Evolutionary conservation across 2,888 invertebrate genomes (phyloP), one percentile per base, ranked within the genome.

Genomic region (Drosophila macrospina): DNA sequence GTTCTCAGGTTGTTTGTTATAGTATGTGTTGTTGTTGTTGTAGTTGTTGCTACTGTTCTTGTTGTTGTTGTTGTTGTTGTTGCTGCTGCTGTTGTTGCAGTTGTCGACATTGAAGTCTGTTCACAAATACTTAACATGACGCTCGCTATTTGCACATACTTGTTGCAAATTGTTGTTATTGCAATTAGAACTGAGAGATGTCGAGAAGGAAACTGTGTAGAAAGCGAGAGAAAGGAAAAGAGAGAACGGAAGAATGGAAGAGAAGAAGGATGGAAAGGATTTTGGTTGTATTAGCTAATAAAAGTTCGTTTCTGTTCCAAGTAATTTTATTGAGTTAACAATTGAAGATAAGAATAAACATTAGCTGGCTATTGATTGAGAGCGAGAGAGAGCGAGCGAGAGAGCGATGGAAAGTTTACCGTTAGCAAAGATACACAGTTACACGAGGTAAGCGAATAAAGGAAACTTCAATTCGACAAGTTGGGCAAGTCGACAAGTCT

Each of bases 151-250:
- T 76, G 52, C 78, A 79, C 69, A 77, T 61, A 83, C 80, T 80
- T 79, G 80, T 80, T 80, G 77, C 77, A 73, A 81, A 73, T 73
- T 63, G 84, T 86, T 81, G 69, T 80, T 81, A 66, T 65, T 73
- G 83, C 80, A 80, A 82, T 80, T 82, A 82, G 69, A 55, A 30
- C 39, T 39, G 20, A 30, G 70, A 42, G 55, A 26, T 48, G 44
- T 39, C 20, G 15, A 36, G 13, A 44, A 26, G 34, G 11, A 37
- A 39, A 13, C 10, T 24, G 50, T 20, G 13, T 2, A 37, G n/a
- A 34, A 47, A 36, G 4, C 28, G 54, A n/a, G 42, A 32, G 36
- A 10, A 7, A 30, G 26, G 5, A 11, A 34, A 32, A 39, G 13
- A 20, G 20, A 1, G 13, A 2, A 10, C 13, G 15, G 11, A 54